Base-by-base conservation (phyloP, 2,113 vertebrate genomes). In the Cercocebus atys region DNA sequence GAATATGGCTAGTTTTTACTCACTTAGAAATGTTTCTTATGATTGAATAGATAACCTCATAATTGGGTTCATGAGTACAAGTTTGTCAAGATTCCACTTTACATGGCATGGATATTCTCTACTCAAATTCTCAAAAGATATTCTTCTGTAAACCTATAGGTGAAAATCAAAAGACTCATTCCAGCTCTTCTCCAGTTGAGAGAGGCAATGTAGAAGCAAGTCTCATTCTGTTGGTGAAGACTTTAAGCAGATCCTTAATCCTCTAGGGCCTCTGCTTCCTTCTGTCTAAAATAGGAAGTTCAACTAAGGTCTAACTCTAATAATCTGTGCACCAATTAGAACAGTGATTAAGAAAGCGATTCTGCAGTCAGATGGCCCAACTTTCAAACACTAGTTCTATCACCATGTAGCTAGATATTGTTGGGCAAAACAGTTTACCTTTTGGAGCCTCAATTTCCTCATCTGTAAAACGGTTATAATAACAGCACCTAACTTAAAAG, bases 1-100 rank as follows among this genome's bases (percentile, higher is more conserved):
- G 81, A 96, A 95, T 47, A 96, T 23, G 66, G 20, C 47, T 78
- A 20, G 61, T 47, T 91, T 88, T 50, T 45, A 68, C 32, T 32
- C 25, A 52, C 57, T 94, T 80, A 50, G 82, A 90, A 94, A 88
- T 72, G 22, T 43, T 72, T 93, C 79, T 92, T 82, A 43, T 43
- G 40, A 57, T 50, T 86, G 40, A 83, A 30, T 40, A 70, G 66
- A 66, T 30, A 84, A 45, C 22, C 40, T 64, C 47, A 5, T 35
- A 78, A 73, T 72, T 94, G 79, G 52, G 3, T 78, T 90, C 70
- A 22, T 52, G 30, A 90, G 52, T 38, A 75, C 47, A 72, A 70
- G 50, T 79, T 43, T 95, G 40, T 89, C 59, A 75, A 81, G 92
- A 57, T 64, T 70, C 18, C 50, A 81, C 38, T 92, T 61, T 38